phyloP scores from a whole-genome alignment of 2,113 vertebrate genomes.

The Hippocampus guttulatus region DNA sequence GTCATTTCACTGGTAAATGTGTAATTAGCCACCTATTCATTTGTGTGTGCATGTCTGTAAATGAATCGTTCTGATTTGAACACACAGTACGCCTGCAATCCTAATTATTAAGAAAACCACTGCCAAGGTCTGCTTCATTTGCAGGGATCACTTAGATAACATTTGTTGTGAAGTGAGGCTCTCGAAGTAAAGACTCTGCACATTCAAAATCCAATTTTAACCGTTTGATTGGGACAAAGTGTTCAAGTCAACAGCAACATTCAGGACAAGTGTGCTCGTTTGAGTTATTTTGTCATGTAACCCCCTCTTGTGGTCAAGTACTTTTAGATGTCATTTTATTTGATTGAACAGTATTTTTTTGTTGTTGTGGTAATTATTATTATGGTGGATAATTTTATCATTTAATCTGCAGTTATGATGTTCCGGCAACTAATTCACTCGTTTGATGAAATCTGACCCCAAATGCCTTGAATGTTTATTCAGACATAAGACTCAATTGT shows the following conservation, averaged over 20 bases:
- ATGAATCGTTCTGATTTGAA: background rate
- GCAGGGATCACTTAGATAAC: background rate
- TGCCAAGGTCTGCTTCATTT: background rate
- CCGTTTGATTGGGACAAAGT: background rate
- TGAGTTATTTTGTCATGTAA: background rate
- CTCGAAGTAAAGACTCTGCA: background rate
- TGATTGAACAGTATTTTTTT: too few species aligned
- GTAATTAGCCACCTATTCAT: background rate
- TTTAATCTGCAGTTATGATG: background rate
- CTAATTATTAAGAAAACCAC: background rate
- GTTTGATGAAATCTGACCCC: background rate
- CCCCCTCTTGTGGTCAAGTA: background rate
- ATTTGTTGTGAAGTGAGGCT: background rate
- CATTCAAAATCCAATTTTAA: background rate
- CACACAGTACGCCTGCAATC: background rate
- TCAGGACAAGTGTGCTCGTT: background rate
- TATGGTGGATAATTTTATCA: background rate
- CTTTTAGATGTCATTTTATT: background rate
- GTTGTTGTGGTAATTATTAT: background rate
- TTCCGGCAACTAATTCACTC: background rate
- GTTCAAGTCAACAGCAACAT: background rate
- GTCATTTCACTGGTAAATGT: slow-evolving; percentile 2
- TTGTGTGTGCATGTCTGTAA: background rate
- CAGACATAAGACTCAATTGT: background rate
- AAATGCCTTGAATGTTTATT: background rate